Evolutionary conservation across 1,140 invertebrate genomes (phyloP).

Genomic region (Atta colombica): DNA sequence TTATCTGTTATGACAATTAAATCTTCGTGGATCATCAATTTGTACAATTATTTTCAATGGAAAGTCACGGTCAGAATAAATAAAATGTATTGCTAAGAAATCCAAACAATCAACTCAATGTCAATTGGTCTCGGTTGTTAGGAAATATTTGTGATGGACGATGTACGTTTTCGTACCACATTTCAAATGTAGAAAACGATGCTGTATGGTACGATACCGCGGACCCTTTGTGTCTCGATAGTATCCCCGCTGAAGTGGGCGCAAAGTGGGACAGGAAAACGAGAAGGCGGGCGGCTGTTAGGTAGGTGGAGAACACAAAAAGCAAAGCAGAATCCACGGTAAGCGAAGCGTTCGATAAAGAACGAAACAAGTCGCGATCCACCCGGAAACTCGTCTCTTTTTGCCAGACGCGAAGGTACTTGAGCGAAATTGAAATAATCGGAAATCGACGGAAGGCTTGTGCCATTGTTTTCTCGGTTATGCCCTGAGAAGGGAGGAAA

Average conservation of each 20-base stretch:
- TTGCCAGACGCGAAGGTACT: conserved; percentile 69
- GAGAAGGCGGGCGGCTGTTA: conserved; percentile 9
- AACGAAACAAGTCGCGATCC: conserved; percentile 55
- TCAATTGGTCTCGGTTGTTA: neutral
- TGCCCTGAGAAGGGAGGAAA: neutral
- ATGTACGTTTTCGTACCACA: neutral
- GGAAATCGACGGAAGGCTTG: conserved; percentile 65
- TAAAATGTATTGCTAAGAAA: neutral
- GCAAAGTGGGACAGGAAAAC: conserved; percentile 19
- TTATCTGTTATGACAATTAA: neutral
- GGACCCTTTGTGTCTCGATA: conserved; percentile 39
- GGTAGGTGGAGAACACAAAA: conserved; percentile 22
- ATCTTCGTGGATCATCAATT: neutral
- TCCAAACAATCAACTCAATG: conserved; percentile 1
- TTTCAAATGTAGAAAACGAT: conserved; percentile 9
- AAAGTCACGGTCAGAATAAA: neutral
- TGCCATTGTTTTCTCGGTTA: conserved; percentile 52
- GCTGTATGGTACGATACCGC: conserved; percentile 1
- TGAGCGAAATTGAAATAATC: conserved; percentile 71
- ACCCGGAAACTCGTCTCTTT: conserved; percentile 27
- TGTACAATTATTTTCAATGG: neutral
- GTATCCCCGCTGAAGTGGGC: neutral
- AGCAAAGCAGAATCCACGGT: conserved; percentile 37
- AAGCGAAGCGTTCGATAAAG: conserved; percentile 60
- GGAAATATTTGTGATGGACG: conserved; percentile 22